Evolutionary conservation across 2,888 invertebrate genomes (phyloP).

Genomic region (Girardia tigrina): DNA sequence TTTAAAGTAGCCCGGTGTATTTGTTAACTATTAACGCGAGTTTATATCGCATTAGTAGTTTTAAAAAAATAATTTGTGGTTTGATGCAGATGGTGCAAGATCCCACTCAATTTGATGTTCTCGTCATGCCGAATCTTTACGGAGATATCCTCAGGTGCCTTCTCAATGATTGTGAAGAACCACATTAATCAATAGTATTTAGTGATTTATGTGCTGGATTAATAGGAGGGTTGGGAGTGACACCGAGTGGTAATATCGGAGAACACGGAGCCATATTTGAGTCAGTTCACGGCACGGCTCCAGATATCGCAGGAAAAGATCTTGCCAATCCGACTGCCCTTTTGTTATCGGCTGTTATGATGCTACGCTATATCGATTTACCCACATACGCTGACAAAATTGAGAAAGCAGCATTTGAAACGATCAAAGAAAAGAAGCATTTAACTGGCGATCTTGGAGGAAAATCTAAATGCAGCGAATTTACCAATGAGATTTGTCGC

Average conservation of each 20-base stretch:
- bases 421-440: conserved; percentile 62
- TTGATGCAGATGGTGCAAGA: conserved; percentile 69
- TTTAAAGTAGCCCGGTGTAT: no score
- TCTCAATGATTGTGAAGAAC: conserved; percentile 51
- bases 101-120: conserved; percentile 84
- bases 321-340: conserved; percentile 95
- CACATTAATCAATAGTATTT: not conserved
- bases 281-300: conserved; percentile 92
- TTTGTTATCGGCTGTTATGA: conserved; percentile 89
- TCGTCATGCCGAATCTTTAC: conserved; percentile 97
- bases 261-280: conserved; percentile 92
- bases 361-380: conserved; percentile 80
- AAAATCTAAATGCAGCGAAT: conserved; percentile 83
- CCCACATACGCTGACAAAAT: conserved; percentile 66
- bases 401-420: conserved; percentile 67
- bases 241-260: conserved; percentile 96
- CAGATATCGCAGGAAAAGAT: conserved; percentile 92
- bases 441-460: conserved; percentile 93
- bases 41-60: no score
- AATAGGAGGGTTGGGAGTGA: conserved; percentile 88
- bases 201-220: conserved; percentile 94
- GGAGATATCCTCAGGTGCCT: conserved; percentile 70
- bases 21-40: no score
- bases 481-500: conserved; percentile 75
- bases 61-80: no score